Base-by-base conservation (phyloP, 2,888 invertebrate species). In the Stratiomys singularior region DNA sequence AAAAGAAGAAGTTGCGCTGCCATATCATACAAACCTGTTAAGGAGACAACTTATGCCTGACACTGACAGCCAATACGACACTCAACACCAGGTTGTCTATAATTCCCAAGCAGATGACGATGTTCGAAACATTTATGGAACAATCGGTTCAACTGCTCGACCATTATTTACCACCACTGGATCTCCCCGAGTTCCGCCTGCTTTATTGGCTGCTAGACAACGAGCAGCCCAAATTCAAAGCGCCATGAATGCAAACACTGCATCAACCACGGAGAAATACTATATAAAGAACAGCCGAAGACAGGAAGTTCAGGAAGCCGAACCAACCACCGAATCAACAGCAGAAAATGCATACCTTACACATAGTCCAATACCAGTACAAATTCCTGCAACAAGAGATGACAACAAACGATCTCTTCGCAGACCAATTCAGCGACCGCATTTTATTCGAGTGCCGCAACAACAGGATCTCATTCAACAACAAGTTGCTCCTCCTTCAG, bases 101-200 rank as follows among this genome's bases (percentile, higher is more conserved):
- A 90, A 89, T 81, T 92, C 92, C 83, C 90, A 90, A 0, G 87
- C 89, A 23, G 91, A 90, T 13, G 91, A 91, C 81, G 93, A 93
- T 83, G 89, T 91, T 2, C 89, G 91, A 1, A 93, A 93, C 82
- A 91, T 93, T 0, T 93, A 93, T 81, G 92, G 92, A 44, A 90
- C 90, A 46, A 90, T 92, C 27, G 85, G 91, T 15, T 91, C 91
- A 0, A 90, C 90, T 21, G 90, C 90, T 77, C 87, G 93, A 44
- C 93, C 92, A 0, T 84, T 93, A 18, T 93, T 93, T 81, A 92
- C 92, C 0, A 93, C 92, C 0, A 91, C 91, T 0, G 89, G 88
- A 7, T 86, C 87, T 18, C 89, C 92, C 0, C 87, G 91, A 82
- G 83, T 90, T 30, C 85, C 91, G 44, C 90, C 90, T 0, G 86